Evolutionary conservation across 1,140 invertebrate genomes (phyloP).

Genomic region (Gonatopus flavifemur): DNA sequence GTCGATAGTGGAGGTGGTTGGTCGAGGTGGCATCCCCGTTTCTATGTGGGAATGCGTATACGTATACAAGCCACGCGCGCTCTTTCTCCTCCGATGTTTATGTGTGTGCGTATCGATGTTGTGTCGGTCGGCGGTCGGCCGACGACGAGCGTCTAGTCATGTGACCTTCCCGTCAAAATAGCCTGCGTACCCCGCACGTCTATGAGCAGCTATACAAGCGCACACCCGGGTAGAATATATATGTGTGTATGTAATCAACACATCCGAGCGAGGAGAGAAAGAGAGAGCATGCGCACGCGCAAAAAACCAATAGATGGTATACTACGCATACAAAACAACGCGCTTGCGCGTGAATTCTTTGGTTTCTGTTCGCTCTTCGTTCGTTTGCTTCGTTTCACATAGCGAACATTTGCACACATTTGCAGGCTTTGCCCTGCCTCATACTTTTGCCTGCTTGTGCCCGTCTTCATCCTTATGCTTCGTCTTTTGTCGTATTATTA

Average conservation of each 20-base stretch:
- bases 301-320: conserved; percentile 13
- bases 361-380: background rate
- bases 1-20: background rate
- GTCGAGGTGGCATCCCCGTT: background rate
- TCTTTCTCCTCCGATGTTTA: conserved; percentile 6
- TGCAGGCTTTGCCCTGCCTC: too few species aligned
- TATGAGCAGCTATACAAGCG: too few species aligned
- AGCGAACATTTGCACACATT: too few species aligned
- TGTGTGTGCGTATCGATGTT: conserved; percentile 10
- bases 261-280: conserved; percentile 1
- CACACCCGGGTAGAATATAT: too few species aligned
- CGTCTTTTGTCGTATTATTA: too few species aligned
- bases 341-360: conserved; percentile 1
- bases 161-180: conserved; percentile 78
- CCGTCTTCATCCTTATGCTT: too few species aligned
- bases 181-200: conserved; percentile 58
- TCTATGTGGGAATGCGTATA: conserved; percentile 7
- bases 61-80: conserved; percentile 9
- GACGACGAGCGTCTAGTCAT: conserved; percentile 52
- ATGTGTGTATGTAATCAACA: too few species aligned
- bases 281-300: conserved; percentile 13
- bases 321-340: background rate
- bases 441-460: too few species aligned
- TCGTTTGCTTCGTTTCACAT: too few species aligned
- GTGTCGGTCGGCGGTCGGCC: conserved; percentile 29